These are phyloP conservation scores for Neoaliturus tenellus DNA, from an alignment of 2,888 invertebrate genomes.

Conservation along the genomic window DNA sequence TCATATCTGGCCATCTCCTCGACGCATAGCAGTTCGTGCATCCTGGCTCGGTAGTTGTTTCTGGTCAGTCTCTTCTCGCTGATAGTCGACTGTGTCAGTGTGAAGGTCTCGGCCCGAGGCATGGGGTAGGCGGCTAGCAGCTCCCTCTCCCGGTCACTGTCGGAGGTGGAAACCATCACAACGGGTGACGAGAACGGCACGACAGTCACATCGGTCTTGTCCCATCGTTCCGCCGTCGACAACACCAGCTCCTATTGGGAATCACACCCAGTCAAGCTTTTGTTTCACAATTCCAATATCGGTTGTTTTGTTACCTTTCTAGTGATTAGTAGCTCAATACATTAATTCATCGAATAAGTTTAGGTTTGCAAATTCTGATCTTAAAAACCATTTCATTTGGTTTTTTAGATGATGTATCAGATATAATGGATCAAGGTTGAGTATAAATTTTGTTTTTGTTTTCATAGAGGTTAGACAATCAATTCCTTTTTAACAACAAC, in stretches of 20 bases:
- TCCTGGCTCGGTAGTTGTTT: slow-evolving; percentile 83
- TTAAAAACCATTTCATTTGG: too few relatives aligned
- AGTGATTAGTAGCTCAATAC: too few relatives aligned
- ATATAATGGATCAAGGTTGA: too few relatives aligned
- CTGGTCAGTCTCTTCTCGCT: slow-evolving; percentile 78
- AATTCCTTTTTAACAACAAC: too few relatives aligned
- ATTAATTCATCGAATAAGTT: too few relatives aligned
- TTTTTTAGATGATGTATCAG: too few relatives aligned
- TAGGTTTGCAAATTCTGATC: too few relatives aligned
- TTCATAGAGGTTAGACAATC: too few relatives aligned
- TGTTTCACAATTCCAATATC: too few relatives aligned
- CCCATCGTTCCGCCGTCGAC: slow-evolving; percentile 80
- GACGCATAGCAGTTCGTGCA: slow-evolving; percentile 85
- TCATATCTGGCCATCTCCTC: slow-evolving; percentile 87
- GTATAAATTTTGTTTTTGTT: too few relatives aligned
- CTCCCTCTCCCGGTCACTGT: slow-evolving; percentile 75
- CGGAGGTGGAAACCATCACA: slow-evolving; percentile 74
- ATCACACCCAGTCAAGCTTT: too few relatives aligned
- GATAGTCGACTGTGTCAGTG: slow-evolving; percentile 81
- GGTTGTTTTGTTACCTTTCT: too few relatives aligned
- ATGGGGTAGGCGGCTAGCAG: slow-evolving; percentile 79
- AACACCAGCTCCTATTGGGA: slow-evolving; percentile 72
- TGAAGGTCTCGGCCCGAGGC: slow-evolving; percentile 80
- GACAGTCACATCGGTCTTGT: slow-evolving; percentile 75
- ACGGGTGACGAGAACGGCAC: slow-evolving; percentile 76